Conservation (phyloP, 2,797 vertebrate genomes). For the Chromobotia macracanthus region DNA sequence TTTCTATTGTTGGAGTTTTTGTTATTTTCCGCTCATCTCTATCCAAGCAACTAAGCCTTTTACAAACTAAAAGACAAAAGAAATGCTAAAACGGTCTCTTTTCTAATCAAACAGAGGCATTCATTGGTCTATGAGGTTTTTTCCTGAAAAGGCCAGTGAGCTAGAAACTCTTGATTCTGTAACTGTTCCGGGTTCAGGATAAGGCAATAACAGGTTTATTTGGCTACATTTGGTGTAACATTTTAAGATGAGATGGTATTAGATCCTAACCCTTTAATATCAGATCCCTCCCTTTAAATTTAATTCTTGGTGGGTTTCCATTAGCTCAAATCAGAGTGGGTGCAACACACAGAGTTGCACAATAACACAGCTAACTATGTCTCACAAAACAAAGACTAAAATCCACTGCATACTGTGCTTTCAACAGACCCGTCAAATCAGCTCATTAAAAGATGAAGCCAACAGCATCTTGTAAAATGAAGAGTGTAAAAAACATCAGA, state of each 20-base stretch:
- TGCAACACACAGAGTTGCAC: slow-evolving; percentile 66
- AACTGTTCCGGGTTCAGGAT: slow-evolving; percentile 15
- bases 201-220: slow-evolving; percentile 44
- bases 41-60: slow-evolving; percentile 21
- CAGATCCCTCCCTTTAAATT: slow-evolving; percentile 70
- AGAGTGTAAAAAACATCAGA: no score
- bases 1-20: not conserved
- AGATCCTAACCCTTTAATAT: slow-evolving; percentile 65
- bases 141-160: not conserved
- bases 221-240: slow-evolving; percentile 50
- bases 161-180: not conserved
- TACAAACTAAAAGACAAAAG: slow-evolving; percentile 16
- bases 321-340: slow-evolving; percentile 79
- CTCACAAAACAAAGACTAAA: slow-evolving; percentile 77
- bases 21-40: slow-evolving; percentile 12
- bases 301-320: slow-evolving; percentile 79
- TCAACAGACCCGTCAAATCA: slow-evolving; percentile 69
- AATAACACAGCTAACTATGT: slow-evolving; percentile 72
- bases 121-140: not conserved
- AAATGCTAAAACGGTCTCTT: not conserved
- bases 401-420: slow-evolving; percentile 67
- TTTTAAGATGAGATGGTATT: slow-evolving; percentile 74
- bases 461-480: no score
- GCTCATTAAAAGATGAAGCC: slow-evolving; percentile 75
- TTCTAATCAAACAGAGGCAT: not conserved